Evolutionary conservation across 1,140 invertebrate species (phyloP).

Genomic region (Bacillus rossius): DNA sequence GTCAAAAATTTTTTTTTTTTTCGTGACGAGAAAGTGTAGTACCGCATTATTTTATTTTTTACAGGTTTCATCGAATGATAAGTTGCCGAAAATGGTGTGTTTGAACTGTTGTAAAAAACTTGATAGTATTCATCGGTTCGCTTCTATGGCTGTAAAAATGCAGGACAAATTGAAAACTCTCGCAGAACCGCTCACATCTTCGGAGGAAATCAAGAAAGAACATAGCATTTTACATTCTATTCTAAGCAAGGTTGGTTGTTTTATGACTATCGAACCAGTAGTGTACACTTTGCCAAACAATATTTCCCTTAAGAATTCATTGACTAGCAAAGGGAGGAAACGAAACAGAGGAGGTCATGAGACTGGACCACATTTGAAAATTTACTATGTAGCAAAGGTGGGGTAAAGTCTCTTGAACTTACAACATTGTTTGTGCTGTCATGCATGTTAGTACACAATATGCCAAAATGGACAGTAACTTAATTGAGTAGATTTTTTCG

Average conservation of each 20-base stretch:
- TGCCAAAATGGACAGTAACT: no score
- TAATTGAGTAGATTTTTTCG: no score
- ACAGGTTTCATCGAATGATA: slow-evolving; percentile 48
- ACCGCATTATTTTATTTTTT: slow-evolving; percentile 5
- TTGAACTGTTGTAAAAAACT: slow-evolving; percentile 46
- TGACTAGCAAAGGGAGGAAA: no score
- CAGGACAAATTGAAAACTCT: slow-evolving; percentile 44
- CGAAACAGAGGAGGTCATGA: no score
- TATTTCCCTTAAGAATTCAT: no score
- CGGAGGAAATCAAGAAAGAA: slow-evolving; percentile 8
- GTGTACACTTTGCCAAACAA: no score
- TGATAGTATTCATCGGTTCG: slow-evolving; percentile 50
- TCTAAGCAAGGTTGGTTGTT: slow-evolving; percentile 44
- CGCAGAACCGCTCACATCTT: slow-evolving; percentile 1
- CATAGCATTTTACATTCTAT: slow-evolving; percentile 43
- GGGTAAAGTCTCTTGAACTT: no score
- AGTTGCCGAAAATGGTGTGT: slow-evolving; percentile 52
- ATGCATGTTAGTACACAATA: no score
- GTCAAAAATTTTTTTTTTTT: not conserved
- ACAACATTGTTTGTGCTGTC: no score
- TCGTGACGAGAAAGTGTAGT: not conserved
- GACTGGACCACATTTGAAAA: no score
- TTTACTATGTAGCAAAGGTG: no score
- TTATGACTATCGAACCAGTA: no score
- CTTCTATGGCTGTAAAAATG: slow-evolving; percentile 48